These are phyloP conservation scores for Sebastes itinus DNA, from an alignment of 2,797 vertebrate genomes.

Conservation along the genomic window DNA sequence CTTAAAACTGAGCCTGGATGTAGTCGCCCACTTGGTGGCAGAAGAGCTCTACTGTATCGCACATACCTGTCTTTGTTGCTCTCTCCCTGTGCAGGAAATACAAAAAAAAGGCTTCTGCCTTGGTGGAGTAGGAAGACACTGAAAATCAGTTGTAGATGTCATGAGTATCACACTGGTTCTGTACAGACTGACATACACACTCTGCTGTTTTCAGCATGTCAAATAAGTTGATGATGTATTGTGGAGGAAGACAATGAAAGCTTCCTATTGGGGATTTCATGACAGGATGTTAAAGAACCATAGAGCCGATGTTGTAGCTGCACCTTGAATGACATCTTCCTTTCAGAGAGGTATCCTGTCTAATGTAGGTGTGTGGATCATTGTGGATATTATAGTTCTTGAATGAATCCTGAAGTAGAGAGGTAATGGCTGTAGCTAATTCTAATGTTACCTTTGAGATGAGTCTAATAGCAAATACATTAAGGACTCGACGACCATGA, in stretches of 20 bases:
- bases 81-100: neutral
- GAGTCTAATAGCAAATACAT: neutral
- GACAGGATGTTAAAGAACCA: slow-evolving; percentile 9
- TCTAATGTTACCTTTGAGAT: slow-evolving; percentile 7
- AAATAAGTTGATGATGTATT: slow-evolving; percentile 35
- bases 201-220: slow-evolving; percentile 39
- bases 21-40: slow-evolving; percentile 80
- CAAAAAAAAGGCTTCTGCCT: neutral
- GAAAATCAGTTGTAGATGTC: slow-evolving; percentile 42
- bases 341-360: neutral
- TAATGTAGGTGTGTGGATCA: neutral
- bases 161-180: slow-evolving; percentile 16
- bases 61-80: neutral
- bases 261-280: slow-evolving; percentile 26
- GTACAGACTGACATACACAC: slow-evolving; percentile 32
- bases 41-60: slow-evolving; percentile 66
- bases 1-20: neutral
- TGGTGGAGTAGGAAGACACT: slow-evolving; percentile 12
- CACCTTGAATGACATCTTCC: slow-evolving; percentile 12
- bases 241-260: slow-evolving; percentile 14
- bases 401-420: slow-evolving; percentile 7
- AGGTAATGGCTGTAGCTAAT: neutral
- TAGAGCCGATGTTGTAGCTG: neutral
- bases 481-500: neutral
- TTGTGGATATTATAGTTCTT: neutral